phyloP scores from a whole-genome alignment of 2,113 vertebrate genomes.

The Urocitellus parryii region DNA sequence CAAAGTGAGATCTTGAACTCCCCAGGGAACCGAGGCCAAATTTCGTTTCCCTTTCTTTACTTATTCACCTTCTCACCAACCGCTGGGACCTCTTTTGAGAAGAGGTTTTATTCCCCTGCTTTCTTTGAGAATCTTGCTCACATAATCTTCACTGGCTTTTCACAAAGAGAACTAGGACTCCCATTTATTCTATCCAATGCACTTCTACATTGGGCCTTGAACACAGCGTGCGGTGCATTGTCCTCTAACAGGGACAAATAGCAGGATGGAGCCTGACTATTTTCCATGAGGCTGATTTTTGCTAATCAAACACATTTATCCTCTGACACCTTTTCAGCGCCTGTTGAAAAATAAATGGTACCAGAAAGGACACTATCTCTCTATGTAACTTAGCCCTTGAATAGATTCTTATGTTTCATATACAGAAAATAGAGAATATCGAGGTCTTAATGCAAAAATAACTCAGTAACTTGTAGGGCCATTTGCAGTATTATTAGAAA shows the following conservation, averaged over 20 bases:
- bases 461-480: not conserved
- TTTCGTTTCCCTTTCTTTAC: slow-evolving; percentile 3
- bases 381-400: not conserved
- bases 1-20: slow-evolving; percentile 36
- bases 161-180: slow-evolving; percentile 67
- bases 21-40: not conserved
- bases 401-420: not conserved
- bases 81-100: slow-evolving; percentile 32
- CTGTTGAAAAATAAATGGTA: slow-evolving; percentile 26
- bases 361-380: slow-evolving; percentile 18
- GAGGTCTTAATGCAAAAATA: not conserved
- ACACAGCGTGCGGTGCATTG: not conserved
- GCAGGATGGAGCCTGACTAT: slow-evolving; percentile 21
- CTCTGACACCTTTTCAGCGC: slow-evolving; percentile 48
- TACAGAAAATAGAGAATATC: not conserved
- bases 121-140: slow-evolving; percentile 66
- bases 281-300: slow-evolving; percentile 34
- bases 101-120: slow-evolving; percentile 31
- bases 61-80: not conserved
- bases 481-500: not conserved
- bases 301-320: slow-evolving; percentile 47
- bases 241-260: not conserved
- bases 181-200: slow-evolving; percentile 28
- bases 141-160: slow-evolving; percentile 54
- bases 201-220: not conserved